A percentile compares a stretch with the other conserved stretches of the same genome.
Evolutionary conservation across 2,888 invertebrate species (phyloP).

Genomic region (Crocallis elinguaria): DNA sequence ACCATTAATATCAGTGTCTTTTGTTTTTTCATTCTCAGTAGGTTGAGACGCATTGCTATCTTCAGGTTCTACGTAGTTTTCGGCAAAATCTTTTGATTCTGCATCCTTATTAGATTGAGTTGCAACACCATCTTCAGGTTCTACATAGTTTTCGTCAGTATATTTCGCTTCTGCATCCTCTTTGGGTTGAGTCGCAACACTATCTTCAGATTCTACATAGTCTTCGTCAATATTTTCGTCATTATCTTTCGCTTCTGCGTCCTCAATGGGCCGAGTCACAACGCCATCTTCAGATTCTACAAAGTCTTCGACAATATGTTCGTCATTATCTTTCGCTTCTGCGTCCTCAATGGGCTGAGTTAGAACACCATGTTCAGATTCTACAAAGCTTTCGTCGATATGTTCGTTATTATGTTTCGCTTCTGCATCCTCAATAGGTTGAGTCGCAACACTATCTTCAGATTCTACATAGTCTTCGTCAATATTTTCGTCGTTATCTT

Average conservation of each 20-base stretch:
- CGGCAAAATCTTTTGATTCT: neutral
- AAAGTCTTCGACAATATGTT: neutral
- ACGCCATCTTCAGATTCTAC: neutral
- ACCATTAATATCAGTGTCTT: neutral
- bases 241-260: neutral
- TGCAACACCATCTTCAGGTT: neutral
- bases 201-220: constrained; percentile 9
- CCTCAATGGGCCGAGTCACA: neutral
- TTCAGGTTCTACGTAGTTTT: neutral
- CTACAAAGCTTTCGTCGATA: neutral
- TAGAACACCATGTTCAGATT: neutral
- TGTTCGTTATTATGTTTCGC: neutral
- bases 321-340: neutral
- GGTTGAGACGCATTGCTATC: neutral
- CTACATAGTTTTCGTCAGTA: too few relatives aligned
- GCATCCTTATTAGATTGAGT: neutral
- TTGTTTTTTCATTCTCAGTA: neutral
- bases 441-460: neutral
- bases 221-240: constrained; percentile 1
- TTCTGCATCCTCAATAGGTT: neutral
- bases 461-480: too few relatives aligned
- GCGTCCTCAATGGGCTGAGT: neutral
- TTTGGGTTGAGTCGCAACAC: too few relatives aligned
- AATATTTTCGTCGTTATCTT: too few relatives aligned
- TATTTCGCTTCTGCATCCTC: too few relatives aligned